These are phyloP conservation scores for Chiloscyllium plagiosum DNA, from an alignment of 2,113 vertebrate species.

Conservation along the genomic window DNA sequence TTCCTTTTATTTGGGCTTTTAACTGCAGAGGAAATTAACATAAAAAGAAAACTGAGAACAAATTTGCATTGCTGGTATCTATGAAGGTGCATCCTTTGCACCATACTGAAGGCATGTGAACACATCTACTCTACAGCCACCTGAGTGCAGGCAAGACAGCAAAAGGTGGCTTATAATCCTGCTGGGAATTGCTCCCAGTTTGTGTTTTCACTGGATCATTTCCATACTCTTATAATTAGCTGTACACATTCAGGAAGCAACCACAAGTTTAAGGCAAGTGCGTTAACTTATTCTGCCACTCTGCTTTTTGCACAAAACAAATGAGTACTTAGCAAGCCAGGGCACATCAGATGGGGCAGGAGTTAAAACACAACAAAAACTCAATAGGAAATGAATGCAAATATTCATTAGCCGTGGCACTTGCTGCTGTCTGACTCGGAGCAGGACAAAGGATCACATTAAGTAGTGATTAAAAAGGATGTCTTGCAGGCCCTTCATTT, in stretches of 20 bases:
- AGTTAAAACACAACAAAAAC: not conserved
- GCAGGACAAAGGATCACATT: conserved; percentile 9
- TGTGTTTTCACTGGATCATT: not conserved
- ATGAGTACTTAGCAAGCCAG: not conserved
- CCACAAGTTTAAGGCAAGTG: not conserved
- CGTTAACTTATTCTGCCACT: not conserved
- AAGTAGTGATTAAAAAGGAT: conserved; percentile 22
- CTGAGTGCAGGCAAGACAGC: not conserved
- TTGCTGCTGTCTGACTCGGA: not conserved
- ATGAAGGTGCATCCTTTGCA: not conserved
- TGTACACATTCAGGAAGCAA: not conserved
- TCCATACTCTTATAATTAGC: not conserved
- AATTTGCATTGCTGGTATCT: not conserved
- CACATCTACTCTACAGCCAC: not conserved
- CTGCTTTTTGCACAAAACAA: not conserved
- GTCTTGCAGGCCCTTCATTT: conserved; percentile 9
- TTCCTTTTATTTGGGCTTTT: too few species aligned
- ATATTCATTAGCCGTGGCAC: conserved; percentile 4
- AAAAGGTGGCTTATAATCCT: not conserved
- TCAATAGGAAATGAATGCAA: conserved; percentile 11
- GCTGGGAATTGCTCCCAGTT: not conserved
- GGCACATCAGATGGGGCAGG: not conserved
- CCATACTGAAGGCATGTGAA: not conserved
- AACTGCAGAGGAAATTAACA: not conserved
- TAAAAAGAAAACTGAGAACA: not conserved